These are phyloP conservation scores for Channa argus DNA, from an alignment of 2,113 vertebrate species.

Conservation along the genomic window DNA sequence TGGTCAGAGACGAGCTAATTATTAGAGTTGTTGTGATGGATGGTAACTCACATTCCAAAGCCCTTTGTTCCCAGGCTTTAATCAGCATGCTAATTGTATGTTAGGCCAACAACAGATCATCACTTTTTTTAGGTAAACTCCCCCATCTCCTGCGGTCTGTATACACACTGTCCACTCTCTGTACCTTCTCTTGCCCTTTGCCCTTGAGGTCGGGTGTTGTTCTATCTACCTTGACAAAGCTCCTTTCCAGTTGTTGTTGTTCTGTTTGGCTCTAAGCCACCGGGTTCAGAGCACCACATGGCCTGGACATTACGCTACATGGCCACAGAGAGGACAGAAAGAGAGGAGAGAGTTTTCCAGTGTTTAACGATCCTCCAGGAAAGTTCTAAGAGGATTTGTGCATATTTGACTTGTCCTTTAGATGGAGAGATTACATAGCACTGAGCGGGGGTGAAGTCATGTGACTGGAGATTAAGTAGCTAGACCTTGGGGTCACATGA, in stretches of 20 bases:
- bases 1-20: conserved; percentile 65
- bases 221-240: conserved; percentile 40
- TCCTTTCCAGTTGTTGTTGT: conserved; percentile 40
- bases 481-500: conserved; percentile 68
- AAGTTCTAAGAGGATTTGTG: conserved; percentile 74
- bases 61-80: conserved; percentile 76
- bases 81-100: conserved; percentile 79
- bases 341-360: conserved; percentile 24
- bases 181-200: conserved; percentile 58
- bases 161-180: conserved; percentile 20
- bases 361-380: conserved; percentile 58
- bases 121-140: conserved; percentile 51
- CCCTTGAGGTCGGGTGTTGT: conserved; percentile 53
- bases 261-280: conserved; percentile 59
- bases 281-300: conserved; percentile 28
- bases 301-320: conserved; percentile 6
- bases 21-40: conserved; percentile 69
- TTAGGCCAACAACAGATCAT: conserved; percentile 71
- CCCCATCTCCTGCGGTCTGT: background rate
- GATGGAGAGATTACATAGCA: conserved; percentile 64
- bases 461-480: conserved; percentile 75
- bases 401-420: conserved; percentile 75
- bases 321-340: conserved; percentile 27
- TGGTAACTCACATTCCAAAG: conserved; percentile 68
- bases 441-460: conserved; percentile 70